Conservation (phyloP, 92 coral and sea anemone genomes). For the Parazoanthus atlanticus region DNA sequence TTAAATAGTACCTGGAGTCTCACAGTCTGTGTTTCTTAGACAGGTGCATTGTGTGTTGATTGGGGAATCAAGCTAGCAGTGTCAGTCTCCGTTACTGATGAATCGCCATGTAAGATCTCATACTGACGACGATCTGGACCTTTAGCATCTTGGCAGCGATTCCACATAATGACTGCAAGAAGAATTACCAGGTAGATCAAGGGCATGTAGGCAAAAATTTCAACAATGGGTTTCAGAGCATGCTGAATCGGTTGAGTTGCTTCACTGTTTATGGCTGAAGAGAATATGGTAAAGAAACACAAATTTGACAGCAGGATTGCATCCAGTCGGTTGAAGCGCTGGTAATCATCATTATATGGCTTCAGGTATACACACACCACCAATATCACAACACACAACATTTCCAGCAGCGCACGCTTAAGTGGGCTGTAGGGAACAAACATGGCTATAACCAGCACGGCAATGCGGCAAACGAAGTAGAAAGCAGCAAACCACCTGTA, state of each 20-base stretch:
- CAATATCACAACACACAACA: conserved; percentile 63
- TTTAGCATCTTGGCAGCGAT: neutral
- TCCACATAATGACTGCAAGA: conserved; percentile 6
- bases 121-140: neutral
- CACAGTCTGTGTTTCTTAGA: conserved; percentile 2
- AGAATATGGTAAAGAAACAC: conserved; percentile 71
- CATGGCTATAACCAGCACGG: conserved; percentile 66
- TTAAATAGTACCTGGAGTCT: neutral
- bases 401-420: conserved; percentile 77
- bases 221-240: conserved; percentile 51
- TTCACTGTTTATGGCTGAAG: conserved; percentile 60
- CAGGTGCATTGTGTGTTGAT: neutral
- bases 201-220: conserved; percentile 81
- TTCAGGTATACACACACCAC: conserved; percentile 69
- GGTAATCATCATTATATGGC: conserved; percentile 78
- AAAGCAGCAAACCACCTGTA: conserved; percentile 95
- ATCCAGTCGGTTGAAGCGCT: conserved; percentile 81
- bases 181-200: conserved; percentile 69
- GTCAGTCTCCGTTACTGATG: conserved; percentile 31
- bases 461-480: conserved; percentile 86
- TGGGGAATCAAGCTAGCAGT: neutral
- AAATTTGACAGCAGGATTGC: conserved; percentile 79
- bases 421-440: conserved; percentile 70
- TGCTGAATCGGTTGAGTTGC: conserved; percentile 40
- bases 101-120: neutral